phyloP scores from a whole-genome alignment of 2,113 vertebrate species.

The Noctilio leporinus region DNA sequence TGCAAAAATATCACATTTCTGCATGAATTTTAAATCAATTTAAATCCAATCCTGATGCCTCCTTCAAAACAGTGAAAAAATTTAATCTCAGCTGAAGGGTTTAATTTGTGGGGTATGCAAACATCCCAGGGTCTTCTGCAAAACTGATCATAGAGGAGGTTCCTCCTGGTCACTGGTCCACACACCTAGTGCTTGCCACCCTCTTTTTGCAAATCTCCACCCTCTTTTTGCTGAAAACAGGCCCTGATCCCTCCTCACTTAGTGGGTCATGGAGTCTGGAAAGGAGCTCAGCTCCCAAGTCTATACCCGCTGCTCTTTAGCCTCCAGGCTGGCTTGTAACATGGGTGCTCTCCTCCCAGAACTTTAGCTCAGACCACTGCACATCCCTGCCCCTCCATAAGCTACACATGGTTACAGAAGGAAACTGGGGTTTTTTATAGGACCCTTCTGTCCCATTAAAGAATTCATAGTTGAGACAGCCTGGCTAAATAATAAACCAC shows the following conservation, averaged over 20 bases:
- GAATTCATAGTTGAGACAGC: not conserved
- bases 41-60: not conserved
- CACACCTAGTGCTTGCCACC: too few relatives aligned
- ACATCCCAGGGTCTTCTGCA: not conserved
- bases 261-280: not conserved
- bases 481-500: not conserved
- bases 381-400: fast-evolving
- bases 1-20: not conserved
- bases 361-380: not conserved
- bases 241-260: not conserved
- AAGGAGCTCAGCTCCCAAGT: not conserved
- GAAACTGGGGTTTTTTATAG: not conserved
- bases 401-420: not conserved
- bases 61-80: not conserved
- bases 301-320: not conserved
- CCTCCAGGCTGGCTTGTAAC: not conserved
- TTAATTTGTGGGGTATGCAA: not conserved
- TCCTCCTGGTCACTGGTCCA: too few relatives aligned
- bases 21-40: not conserved
- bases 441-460: not conserved
- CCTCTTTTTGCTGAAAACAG: not conserved
- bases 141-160: not conserved
- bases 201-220: not conserved
- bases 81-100: not conserved
- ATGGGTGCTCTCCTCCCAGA: not conserved